A percentile compares a stretch with the other conserved stretches of the same genome.
These are phyloP conservation scores for Enteromius thamalakanensis DNA, from an alignment of 2,797 vertebrate species.

Conservation along the genomic window DNA sequence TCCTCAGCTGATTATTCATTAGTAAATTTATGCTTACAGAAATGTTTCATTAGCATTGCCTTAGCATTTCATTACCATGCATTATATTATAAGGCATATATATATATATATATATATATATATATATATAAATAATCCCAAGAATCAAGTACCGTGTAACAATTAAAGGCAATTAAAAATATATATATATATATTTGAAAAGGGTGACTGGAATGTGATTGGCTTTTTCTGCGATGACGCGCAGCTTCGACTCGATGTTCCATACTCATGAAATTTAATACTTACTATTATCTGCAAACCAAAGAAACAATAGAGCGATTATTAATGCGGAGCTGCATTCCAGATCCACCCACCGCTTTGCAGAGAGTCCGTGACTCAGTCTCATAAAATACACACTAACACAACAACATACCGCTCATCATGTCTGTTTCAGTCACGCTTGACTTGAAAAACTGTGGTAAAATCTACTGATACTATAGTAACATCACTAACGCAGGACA, in stretches of 20 bases:
- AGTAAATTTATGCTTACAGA: no score
- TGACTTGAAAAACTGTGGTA: no score
- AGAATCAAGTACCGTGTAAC: no score
- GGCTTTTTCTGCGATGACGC: not conserved
- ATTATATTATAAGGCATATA: no score
- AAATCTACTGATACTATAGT: not conserved
- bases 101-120: no score
- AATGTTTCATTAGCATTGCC: no score
- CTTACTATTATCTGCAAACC: not conserved
- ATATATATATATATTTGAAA: no score
- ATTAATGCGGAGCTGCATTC: conserved; percentile 9
- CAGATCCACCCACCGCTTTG: not conserved
- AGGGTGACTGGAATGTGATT: no score
- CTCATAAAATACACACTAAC: not conserved
- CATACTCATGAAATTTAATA: not conserved
- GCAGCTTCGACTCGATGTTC: not conserved
- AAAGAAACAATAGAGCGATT: conserved; percentile 10
- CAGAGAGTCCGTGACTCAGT: not conserved
- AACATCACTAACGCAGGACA: not conserved
- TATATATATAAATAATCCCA: no score
- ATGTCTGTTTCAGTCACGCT: not conserved
- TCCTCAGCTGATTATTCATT: no score
- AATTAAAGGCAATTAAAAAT: no score
- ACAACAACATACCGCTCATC: not conserved
- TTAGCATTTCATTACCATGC: no score